Conservation (phyloP, 2,888 invertebrate species). For the Dynastes tityus region DNA sequence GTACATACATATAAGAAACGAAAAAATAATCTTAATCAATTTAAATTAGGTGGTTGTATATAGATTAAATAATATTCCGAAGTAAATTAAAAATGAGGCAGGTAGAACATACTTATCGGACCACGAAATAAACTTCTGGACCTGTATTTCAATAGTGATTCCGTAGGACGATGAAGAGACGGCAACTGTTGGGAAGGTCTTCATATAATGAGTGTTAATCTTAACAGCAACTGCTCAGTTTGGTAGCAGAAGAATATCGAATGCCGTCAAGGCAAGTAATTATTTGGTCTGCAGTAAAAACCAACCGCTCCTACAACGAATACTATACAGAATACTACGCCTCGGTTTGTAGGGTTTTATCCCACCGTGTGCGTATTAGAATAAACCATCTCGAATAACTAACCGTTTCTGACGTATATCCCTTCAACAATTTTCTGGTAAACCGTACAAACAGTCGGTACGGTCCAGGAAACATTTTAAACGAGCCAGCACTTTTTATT, state of each 20-base stretch:
- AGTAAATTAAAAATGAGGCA: background rate
- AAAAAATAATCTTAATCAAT: background rate
- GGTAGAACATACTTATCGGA: slow-evolving; percentile 3
- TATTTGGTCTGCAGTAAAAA: slow-evolving; percentile 57
- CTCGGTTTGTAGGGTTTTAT: slow-evolving; percentile 60
- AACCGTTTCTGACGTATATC: slow-evolving; percentile 22
- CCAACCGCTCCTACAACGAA: slow-evolving; percentile 66
- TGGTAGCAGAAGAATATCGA: slow-evolving; percentile 45
- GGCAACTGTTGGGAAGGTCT: slow-evolving; percentile 65
- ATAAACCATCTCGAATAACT: slow-evolving; percentile 55
- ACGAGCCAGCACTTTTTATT: slow-evolving; percentile 57
- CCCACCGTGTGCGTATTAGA: slow-evolving; percentile 63
- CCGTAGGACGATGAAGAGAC: slow-evolving; percentile 57
- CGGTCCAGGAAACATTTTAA: slow-evolving; percentile 67
- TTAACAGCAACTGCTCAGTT: slow-evolving; percentile 62
- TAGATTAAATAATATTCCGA: background rate
- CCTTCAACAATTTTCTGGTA: slow-evolving; percentile 55
- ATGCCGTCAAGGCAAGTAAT: slow-evolving; percentile 51
- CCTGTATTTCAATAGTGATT: slow-evolving; percentile 62
- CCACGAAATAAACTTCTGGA: slow-evolving; percentile 53
- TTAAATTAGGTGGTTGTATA: background rate
- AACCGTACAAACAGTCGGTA: slow-evolving; percentile 61
- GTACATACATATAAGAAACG: too few species aligned
- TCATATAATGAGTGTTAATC: slow-evolving; percentile 69
- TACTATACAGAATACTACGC: slow-evolving; percentile 63